Percentiles rank a stretch among this genome's conserved stretches.
phyloP scores from a whole-genome alignment of 2,113 vertebrate species.

The Hirundichthys speculiger region DNA sequence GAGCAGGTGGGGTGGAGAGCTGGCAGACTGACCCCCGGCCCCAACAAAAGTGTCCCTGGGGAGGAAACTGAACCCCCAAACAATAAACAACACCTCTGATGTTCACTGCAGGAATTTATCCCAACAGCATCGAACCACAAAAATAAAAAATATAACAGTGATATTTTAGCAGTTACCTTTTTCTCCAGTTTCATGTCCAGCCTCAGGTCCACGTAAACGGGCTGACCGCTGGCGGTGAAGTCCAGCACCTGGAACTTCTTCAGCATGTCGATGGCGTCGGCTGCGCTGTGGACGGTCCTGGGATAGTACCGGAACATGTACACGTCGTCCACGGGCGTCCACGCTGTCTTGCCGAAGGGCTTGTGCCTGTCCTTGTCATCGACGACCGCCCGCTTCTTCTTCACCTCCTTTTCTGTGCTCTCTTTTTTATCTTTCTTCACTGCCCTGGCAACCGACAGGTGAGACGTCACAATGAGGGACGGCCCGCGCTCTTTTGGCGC shows the following conservation, averaged over 20 bases:
- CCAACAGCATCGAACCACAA: background rate
- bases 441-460: constrained; percentile 54
- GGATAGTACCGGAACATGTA: constrained; percentile 84
- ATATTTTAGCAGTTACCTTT: constrained; percentile 85
- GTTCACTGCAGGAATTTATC: too few relatives aligned
- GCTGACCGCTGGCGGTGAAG: constrained; percentile 83
- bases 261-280: constrained; percentile 84
- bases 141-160: background rate
- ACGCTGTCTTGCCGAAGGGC: constrained; percentile 74
- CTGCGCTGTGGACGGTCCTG: constrained; percentile 64
- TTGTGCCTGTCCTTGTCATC: constrained; percentile 73
- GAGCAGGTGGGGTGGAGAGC: too few relatives aligned
- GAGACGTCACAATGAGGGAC: background rate
- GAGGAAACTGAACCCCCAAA: too few relatives aligned
- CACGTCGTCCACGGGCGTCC: constrained; percentile 85
- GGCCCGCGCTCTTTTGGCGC: too few relatives aligned
- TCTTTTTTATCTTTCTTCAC: constrained; percentile 61
- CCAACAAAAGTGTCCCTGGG: too few relatives aligned
- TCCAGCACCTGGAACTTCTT: constrained; percentile 89
- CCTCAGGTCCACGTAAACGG: constrained; percentile 83
- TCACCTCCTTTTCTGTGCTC: constrained; percentile 48
- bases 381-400: constrained; percentile 56
- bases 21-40: too few relatives aligned
- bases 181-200: constrained; percentile 90
- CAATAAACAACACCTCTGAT: too few relatives aligned